These are phyloP conservation scores for Amphipyra berbera DNA, from an alignment of 2,888 invertebrate species.

Conservation along the genomic window DNA sequence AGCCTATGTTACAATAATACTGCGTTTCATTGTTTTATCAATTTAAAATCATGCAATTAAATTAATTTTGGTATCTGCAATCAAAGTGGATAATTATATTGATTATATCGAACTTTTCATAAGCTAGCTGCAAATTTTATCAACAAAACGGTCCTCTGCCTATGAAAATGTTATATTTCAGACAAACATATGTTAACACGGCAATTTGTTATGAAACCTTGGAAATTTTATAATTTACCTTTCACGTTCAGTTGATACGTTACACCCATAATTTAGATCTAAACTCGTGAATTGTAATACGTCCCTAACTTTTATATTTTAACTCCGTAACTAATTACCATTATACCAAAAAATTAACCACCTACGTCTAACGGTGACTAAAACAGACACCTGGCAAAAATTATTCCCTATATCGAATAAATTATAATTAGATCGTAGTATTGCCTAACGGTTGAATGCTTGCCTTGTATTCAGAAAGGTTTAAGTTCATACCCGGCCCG, in stretches of 20 bases:
- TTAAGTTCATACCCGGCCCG: no score
- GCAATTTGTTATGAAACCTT: no score
- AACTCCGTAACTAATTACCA: not conserved
- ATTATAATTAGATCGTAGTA: no score
- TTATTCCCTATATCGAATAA: not conserved
- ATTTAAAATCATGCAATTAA: not conserved
- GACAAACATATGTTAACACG: no score
- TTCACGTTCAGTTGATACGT: not conserved
- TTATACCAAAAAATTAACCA: not conserved
- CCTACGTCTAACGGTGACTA: constrained; percentile 3
- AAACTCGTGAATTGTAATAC: not conserved
- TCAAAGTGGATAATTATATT: not conserved
- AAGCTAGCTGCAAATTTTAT: not conserved
- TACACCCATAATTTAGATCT: not conserved
- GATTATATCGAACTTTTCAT: not conserved
- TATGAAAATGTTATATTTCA: no score
- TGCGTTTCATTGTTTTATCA: not conserved
- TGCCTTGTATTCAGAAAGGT: no score
- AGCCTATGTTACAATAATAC: no score
- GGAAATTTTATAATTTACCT: not conserved
- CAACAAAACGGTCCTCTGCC: no score
- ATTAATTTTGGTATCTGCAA: not conserved
- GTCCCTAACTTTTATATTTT: not conserved
- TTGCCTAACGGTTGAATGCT: no score
- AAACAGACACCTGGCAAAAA: not conserved